These are phyloP conservation scores for Mycteria americana DNA, from an alignment of 2,797 vertebrate genomes.

Conservation along the genomic window DNA sequence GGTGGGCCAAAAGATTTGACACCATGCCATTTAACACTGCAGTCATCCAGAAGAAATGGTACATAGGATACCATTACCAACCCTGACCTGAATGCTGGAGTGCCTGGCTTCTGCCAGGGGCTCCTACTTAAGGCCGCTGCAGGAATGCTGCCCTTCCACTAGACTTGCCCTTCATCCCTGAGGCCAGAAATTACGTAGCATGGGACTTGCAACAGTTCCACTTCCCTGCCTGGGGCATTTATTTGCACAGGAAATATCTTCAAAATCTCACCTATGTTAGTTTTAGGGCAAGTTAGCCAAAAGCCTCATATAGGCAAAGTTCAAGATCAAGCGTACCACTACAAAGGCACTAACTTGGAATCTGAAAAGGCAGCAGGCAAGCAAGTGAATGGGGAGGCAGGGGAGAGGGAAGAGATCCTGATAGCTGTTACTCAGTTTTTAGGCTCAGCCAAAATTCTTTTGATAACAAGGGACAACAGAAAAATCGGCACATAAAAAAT, in stretches of 20 bases:
- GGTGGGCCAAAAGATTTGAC: neutral
- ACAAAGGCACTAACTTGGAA: neutral
- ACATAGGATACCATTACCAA: neutral
- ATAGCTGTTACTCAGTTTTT: neutral
- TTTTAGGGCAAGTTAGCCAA: neutral
- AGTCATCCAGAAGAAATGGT: neutral
- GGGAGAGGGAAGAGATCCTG: neutral
- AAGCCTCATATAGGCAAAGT: neutral
- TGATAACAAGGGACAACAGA: neutral
- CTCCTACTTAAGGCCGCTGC: neutral
- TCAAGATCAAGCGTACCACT: neutral
- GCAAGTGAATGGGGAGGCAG: neutral
- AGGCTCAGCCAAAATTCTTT: neutral
- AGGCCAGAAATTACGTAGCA: neutral
- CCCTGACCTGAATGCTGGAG: neutral
- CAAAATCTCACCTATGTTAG: neutral
- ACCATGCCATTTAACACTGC: neutral
- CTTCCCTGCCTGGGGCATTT: neutral
- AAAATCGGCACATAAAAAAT: neutral
- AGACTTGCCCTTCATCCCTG: neutral
- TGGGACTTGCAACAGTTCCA: neutral
- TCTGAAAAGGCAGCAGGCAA: neutral
- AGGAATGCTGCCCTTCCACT: slow-evolving; percentile 2
- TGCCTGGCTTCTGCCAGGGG: neutral
- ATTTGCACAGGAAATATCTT: neutral